Evolutionary conservation across 2,888 invertebrate species (phyloP).

Genomic region (Alviniconcha strummeri): DNA sequence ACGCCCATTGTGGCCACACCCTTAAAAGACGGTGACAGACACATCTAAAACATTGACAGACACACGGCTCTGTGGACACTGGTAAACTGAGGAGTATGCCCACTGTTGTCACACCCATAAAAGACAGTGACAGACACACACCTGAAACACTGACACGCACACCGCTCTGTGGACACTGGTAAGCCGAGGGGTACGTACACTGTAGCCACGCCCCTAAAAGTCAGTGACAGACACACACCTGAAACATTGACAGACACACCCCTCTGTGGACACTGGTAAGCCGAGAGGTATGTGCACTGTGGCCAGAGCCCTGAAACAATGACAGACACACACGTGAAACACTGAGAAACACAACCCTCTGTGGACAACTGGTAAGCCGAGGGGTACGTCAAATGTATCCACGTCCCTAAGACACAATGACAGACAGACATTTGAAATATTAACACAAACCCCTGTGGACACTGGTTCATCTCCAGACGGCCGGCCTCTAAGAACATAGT

Average conservation of each 20-base stretch:
- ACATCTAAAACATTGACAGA: background rate
- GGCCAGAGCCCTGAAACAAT: constrained; percentile 88
- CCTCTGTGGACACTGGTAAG: too few relatives aligned
- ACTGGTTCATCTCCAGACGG: background rate
- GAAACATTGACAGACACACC: too few relatives aligned
- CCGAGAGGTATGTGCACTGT: too few relatives aligned
- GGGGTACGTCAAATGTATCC: too few relatives aligned
- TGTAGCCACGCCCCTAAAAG: too few relatives aligned
- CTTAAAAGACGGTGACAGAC: constrained; percentile 76
- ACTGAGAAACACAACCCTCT: constrained; percentile 69
- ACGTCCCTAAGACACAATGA: too few relatives aligned
- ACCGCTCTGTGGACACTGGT: constrained; percentile 76
- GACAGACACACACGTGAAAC: background rate
- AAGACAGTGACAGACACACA: background rate
- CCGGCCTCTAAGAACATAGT: too few relatives aligned
- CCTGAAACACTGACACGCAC: background rate
- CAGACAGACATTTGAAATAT: background rate
- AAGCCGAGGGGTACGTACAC: too few relatives aligned
- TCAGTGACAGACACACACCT: background rate
- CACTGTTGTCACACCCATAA: constrained; percentile 94
- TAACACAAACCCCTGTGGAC: background rate
- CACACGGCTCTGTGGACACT: constrained; percentile 76
- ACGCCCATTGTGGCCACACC: constrained; percentile 96
- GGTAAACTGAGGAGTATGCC: constrained; percentile 85
- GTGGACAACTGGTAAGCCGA: constrained; percentile 73